A percentile compares a stretch with the other conserved stretches of the same genome.
These are phyloP conservation scores for Labrus mixtus DNA, from an alignment of 2,113 vertebrate species.

Conservation along the genomic window DNA sequence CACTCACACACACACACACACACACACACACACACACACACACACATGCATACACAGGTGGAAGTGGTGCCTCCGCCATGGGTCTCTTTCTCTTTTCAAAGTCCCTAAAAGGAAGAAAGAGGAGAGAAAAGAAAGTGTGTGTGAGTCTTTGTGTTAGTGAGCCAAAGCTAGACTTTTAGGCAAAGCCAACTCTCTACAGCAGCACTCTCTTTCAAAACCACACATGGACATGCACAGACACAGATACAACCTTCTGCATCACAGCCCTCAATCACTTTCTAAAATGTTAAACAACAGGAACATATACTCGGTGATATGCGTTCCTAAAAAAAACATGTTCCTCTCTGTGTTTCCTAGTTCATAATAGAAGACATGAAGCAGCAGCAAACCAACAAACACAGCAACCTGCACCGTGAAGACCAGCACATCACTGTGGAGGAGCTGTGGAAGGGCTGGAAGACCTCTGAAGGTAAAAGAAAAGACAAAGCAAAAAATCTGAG, in stretches of 20 bases:
- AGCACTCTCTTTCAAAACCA: conserved; percentile 47
- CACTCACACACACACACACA: too few species aligned
- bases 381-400: conserved; percentile 95
- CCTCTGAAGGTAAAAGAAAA: conserved; percentile 88
- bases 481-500: too few species aligned
- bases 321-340: background rate
- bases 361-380: conserved; percentile 99
- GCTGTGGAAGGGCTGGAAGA: conserved; percentile 97
- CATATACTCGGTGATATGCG: background rate
- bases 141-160: conserved; percentile 14
- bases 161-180: conserved; percentile 54
- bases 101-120: conserved; percentile 78
- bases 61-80: conserved; percentile 49
- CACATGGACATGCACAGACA: conserved; percentile 50
- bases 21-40: too few species aligned
- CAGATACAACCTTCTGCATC: conserved; percentile 2
- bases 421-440: conserved; percentile 98
- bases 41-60: conserved; percentile 53
- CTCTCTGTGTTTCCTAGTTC: conserved; percentile 83
- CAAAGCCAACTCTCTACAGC: conserved; percentile 45
- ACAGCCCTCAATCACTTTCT: background rate
- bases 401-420: conserved; percentile 95
- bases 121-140: conserved; percentile 41
- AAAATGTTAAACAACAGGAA: background rate
- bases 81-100: conserved; percentile 60